Evolutionary conservation across 2,888 invertebrate species (phyloP), one percentile per base, ranked within the genome.

Genomic region (Choristoneura rosaceana): DNA sequence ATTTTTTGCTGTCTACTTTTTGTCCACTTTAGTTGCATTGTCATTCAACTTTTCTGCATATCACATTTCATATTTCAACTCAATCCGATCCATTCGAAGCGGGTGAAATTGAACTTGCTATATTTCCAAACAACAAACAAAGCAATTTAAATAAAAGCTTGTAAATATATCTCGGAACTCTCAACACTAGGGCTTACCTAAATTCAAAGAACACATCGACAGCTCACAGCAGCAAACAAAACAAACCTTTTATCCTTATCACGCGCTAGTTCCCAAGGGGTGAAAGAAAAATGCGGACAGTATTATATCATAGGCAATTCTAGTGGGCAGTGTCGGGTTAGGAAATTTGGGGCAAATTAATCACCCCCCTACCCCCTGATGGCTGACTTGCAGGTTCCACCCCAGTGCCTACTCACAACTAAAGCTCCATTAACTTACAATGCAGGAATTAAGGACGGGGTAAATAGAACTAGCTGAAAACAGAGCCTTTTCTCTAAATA

Each of bases 321-420:
- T 10, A 12, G 25, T 12, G 71, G 38, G 50, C 14, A 63, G 25
- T 55, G 66, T 73, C 55, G 25, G 63, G n/a, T n/a, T 25, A 33
- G 33, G 52, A 50, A 66, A 55, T 66, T 66, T 17, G 38, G 65
- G 25, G 34, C 55, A 34, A 41, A 55, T 66, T 66, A 66, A 64
- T 64, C 64, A 64, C 38, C 38, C 38, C 38, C 38, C 2, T 15
- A 12, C 17, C 45, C 45, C 25, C 25, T 62, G 50, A 64, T 10
- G 50, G 64, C 34, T 64, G 64, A 64, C 64, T 64, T 64, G 64
- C 64, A 52, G 50, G 47, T 47, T 64, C 38, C 63, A 60, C 60
- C 60, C 60, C 55, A 55, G 4, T 60, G 34, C 60, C 38, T 38
- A 10, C 60, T 17, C 12, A 47, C 63, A 63, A 47, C 47, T 63